Conservation (phyloP, 2,797 vertebrate genomes). For the Falco biarmicus region DNA sequence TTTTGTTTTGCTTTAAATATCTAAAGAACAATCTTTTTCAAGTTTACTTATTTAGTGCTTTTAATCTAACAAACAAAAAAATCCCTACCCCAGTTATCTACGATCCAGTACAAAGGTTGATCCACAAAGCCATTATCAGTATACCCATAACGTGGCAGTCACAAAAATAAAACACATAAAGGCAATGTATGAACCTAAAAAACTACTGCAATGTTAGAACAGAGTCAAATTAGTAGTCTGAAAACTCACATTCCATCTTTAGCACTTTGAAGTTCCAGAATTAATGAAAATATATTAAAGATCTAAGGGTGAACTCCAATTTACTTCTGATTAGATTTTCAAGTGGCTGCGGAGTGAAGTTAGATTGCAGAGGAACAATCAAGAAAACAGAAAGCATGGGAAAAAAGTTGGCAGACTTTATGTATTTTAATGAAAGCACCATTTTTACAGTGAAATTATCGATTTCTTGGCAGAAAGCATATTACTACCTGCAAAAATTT, state of each 20-base stretch:
- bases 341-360: background rate
- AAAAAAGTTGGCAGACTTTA: background rate
- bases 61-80: background rate
- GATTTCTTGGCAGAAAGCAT: background rate
- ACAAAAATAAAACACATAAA: background rate
- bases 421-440: background rate
- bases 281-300: background rate
- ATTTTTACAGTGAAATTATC: background rate
- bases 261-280: background rate
- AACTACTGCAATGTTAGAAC: background rate
- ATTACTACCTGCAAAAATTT: background rate
- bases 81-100: background rate
- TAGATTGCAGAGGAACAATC: background rate
- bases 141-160: background rate
- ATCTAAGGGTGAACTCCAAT: background rate
- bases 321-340: background rate
- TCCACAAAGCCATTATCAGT: background rate
- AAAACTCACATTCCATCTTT: background rate
- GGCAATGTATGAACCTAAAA: background rate
- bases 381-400: background rate
- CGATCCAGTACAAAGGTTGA: constrained; percentile 23
- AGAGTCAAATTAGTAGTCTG: background rate
- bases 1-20: background rate
- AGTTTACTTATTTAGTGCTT: background rate
- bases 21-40: background rate